A percentile compares a stretch with the other conserved stretches of the same genome.
These are phyloP conservation scores for Micrasema longulum DNA, from an alignment of 1,140 invertebrate species.

Conservation along the genomic window DNA sequence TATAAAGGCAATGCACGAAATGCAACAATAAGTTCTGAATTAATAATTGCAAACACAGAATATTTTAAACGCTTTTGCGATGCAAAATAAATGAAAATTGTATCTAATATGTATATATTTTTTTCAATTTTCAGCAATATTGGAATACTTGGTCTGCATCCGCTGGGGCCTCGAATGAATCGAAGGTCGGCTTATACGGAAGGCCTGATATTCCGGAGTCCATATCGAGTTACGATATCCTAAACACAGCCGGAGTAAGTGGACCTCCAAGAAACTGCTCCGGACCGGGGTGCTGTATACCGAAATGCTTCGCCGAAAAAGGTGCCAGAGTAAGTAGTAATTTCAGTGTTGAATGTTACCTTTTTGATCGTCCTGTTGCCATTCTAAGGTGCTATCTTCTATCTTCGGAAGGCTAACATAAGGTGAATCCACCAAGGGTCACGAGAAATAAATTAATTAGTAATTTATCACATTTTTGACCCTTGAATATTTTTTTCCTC, in stretches of 20 bases:
- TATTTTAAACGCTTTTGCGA: too few relatives aligned
- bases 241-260: slow-evolving; percentile 67
- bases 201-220: slow-evolving; percentile 54
- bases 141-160: slow-evolving; percentile 56
- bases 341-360: too few relatives aligned
- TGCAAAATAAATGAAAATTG: background rate
- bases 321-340: slow-evolving; percentile 79
- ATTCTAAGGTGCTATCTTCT: too few relatives aligned
- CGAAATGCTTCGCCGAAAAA: slow-evolving; percentile 95
- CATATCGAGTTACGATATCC: slow-evolving; percentile 67
- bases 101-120: slow-evolving; percentile 5
- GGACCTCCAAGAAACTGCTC: slow-evolving; percentile 72
- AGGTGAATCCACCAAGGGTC: too few relatives aligned
- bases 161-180: slow-evolving; percentile 46
- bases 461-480: too few relatives aligned
- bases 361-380: too few relatives aligned
- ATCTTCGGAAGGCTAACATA: too few relatives aligned
- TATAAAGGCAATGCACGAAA: too few relatives aligned
- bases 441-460: too few relatives aligned
- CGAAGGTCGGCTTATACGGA: slow-evolving; percentile 56
- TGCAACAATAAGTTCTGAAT: too few relatives aligned
- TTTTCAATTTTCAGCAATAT: slow-evolving; percentile 59
- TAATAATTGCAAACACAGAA: too few relatives aligned
- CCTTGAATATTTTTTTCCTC: too few relatives aligned
- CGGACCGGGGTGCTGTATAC: slow-evolving; percentile 76